Base-by-base conservation (phyloP, 2,888 invertebrate species). In the Drosophila pseudotakahashii region DNA sequence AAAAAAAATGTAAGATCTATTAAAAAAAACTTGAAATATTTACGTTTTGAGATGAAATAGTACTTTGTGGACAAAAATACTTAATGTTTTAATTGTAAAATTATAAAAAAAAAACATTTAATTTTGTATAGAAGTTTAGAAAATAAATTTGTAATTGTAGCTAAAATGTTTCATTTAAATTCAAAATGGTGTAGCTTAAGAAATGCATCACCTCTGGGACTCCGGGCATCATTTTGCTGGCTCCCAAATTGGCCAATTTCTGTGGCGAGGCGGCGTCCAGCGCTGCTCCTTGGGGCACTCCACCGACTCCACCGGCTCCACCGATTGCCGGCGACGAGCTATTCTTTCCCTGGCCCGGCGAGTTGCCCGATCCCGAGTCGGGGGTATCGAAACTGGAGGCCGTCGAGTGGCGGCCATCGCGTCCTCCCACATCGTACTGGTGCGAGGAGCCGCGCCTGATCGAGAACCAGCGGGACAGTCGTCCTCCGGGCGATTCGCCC, bases 391-490 rank as follows among this genome's bases (percentile, higher is more conserved):
- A 86, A 66, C 91, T 90, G 44, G 90, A 89, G 39, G 89, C 87
- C 2, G 59, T 53, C 11, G 91, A 90, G 44, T 90, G 91, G 51
- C 92, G 91, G 13, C 91, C 90, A 66, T 92, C 92, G 41, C 92
- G 91, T 75, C 93, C 92, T 53, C 93, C 94, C 73, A 95, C 94
- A 89, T 97, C 97, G 91, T 96, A 97, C 89, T 97, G 97, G 92
- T 96, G 95, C n/a, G 95, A 93, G 73, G 96, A 96, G 45, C 96
- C 96, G 71, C 97, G 94, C 42, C 97, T 93, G 75, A 97, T 96
- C 87, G 97, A 97, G 93, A 97, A 98, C 97, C 97, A 97, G 79
- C 98, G 94, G 36, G 97, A 95, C 51, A 97, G 93, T 63, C 96
- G 93, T 72, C 97, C 96, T 79, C 95, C 94, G 51, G 95, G 94